Evolutionary conservation across 2,888 invertebrate species (phyloP), one percentile per base, ranked within the genome.

Genomic region (Augochlorella aurata): DNA sequence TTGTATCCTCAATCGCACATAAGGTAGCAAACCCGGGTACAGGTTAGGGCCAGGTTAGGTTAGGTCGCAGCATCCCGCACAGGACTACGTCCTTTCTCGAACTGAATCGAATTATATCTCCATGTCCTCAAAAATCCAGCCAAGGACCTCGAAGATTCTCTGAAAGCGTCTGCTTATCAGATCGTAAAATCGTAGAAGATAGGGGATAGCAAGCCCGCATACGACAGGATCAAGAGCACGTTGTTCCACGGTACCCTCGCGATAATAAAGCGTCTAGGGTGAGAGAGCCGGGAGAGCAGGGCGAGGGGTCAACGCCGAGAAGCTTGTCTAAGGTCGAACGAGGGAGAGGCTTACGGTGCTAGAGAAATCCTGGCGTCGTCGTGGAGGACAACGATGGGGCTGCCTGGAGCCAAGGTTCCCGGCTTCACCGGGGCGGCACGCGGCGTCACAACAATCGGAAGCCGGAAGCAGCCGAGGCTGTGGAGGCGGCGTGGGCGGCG

Each of bases 401-500:
- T 72, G 58, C 54, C 58, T 69, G 74, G 54, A 45, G 78, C 80
- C 83, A 54, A 54, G 75, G 61, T 74, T 79, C 66, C 38, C 38
- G 38, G 38, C 38, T 68, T 50, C 24, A 61, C 14, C 63, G 72
- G 47, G 84, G 72, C 65, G 68, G 71, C 81, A 87, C 78, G 83
- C 81, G 79, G 83, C 91, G 91, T 90, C 90, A 91, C 89, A 90
- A 91, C 88, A 89, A 91, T 89, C 87, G 77, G 85, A 84, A 89
- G 85, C 74, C 89, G 91, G 90, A 91, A 91, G 88, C 85, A 71
- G 61, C 74, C 81, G 78, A 74, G 72, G 45, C 73, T 84, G 21
- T 21, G 54, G 54, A 7, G 52, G 47, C 47, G 8, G 29, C 89
- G 91, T 90, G 91, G 91, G 88, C 85, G 72, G 61, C 73, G 82